Percentiles rank a stretch among this genome's conserved stretches.
phyloP scores from a whole-genome alignment of 2,797 vertebrate species.

The Triplophysa bombifrons region DNA sequence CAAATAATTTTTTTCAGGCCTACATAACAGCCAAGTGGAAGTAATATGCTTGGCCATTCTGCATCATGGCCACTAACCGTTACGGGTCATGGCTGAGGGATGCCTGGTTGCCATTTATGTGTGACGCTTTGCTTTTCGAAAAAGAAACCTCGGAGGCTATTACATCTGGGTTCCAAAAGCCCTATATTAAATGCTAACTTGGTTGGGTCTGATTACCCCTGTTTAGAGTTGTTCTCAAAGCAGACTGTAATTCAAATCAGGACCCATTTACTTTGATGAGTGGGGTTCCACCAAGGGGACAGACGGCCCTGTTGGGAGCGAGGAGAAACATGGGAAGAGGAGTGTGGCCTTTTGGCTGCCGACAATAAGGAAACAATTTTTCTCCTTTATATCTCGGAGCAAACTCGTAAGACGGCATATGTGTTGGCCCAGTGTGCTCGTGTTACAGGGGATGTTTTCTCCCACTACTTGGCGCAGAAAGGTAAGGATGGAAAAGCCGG shows the following conservation, averaged over 20 bases:
- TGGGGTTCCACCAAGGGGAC: slow-evolving; percentile 25
- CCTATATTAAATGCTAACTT: slow-evolving; percentile 51
- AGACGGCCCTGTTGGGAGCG: slow-evolving; percentile 29
- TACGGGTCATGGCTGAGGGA: slow-evolving; percentile 19
- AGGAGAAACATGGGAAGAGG: slow-evolving; percentile 23
- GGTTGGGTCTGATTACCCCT: slow-evolving; percentile 51
- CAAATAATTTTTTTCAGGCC: slow-evolving; percentile 4
- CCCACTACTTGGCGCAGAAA: slow-evolving; percentile 9
- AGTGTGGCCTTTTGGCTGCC: slow-evolving; percentile 40
- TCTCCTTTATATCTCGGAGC: slow-evolving; percentile 35
- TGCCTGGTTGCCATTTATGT: slow-evolving; percentile 58
- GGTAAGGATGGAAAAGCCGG: slow-evolving; percentile 28
- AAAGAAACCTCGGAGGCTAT: slow-evolving; percentile 31
- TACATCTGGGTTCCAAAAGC: slow-evolving; percentile 42
- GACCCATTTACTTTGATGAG: slow-evolving; percentile 35
- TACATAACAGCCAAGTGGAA: slow-evolving; percentile 32
- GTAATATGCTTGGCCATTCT: slow-evolving; percentile 29
- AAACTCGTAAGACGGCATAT: slow-evolving; percentile 40
- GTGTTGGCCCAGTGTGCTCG: slow-evolving; percentile 33
- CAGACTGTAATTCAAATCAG: slow-evolving; percentile 47
- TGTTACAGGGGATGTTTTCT: slow-evolving; percentile 23
- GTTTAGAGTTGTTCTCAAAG: slow-evolving; percentile 46
- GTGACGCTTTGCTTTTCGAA: slow-evolving; percentile 35
- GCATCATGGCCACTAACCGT: slow-evolving; percentile 32
- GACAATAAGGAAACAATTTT: slow-evolving; percentile 43